Base-by-base conservation (phyloP, 2,113 vertebrate genomes). In the Nansenia antarctica region DNA sequence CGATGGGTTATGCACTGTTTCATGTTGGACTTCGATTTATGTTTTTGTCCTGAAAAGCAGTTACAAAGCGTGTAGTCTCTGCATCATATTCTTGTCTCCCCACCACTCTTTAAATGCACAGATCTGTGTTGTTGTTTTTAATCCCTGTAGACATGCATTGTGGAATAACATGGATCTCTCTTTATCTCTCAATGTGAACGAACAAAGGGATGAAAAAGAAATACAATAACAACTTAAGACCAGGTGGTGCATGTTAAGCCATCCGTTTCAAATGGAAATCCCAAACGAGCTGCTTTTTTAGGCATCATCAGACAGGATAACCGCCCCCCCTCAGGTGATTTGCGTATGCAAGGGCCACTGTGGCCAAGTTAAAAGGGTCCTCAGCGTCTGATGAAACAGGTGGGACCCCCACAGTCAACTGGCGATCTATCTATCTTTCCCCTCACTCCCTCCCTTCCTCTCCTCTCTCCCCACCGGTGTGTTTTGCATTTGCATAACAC, bases 351-450 rank as follows among this genome's bases (percentile, higher is more conserved):
- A 63, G 63, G 65, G 64, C 3, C 67, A 62, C 49, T 0, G 49
- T 45, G 72, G 70, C 76, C 69, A 81, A 79, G 80, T 85, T 77
- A 86, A 86, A 82, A 76, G 70, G 72, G 60, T 79, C 66, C 29
- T 70, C 61, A 67, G 77, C 77, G 66, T 55, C 70, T 80, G 74
- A 86, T 81, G 73, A 85, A 91, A 89, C 88, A 91, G 87, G 86
- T 89, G 84, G 82, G 79, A 84, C 75, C 83, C 83, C 82, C 61
- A 64, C 64, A 74, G 82, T 82, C 72, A n/a, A 66, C 77, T 82
- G 80, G 82, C 84, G 75, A 18, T 58, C 62, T 57, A 58, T 69
- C 63, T 67, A 81, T 78, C 67, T 77, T 73, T 62, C 62, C 30
- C 52, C 18, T 39, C 63, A 57, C 70, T 34, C 59, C 62, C 24